A percentile compares a stretch with the other conserved stretches of the same genome.
phyloP scores from a whole-genome alignment of 2,797 vertebrate species.

The Calcarius lapponicus region DNA sequence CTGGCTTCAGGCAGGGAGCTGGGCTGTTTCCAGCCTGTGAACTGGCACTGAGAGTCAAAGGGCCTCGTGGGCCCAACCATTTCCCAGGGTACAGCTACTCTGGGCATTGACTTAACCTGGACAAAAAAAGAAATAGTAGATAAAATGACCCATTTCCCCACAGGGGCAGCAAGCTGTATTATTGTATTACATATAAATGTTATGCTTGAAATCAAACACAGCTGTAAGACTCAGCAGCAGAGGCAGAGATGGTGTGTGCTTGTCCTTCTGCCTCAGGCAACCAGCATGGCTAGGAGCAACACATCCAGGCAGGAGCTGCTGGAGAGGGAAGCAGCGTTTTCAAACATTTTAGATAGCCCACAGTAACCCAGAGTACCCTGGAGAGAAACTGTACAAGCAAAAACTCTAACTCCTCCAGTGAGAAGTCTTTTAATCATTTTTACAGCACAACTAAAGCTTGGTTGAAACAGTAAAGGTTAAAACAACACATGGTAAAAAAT shows the following conservation, averaged over 20 bases:
- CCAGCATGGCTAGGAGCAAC: background rate
- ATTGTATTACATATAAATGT: background rate
- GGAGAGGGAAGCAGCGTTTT: background rate
- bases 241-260: rapidly evolving
- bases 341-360: background rate
- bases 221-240: rapidly evolving
- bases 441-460: background rate
- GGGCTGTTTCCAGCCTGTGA: background rate
- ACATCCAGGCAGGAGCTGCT: background rate
- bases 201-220: background rate
- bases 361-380: background rate
- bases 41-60: background rate
- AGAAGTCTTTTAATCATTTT: background rate
- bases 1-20: background rate
- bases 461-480: background rate
- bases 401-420: background rate
- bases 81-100: background rate
- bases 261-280: background rate
- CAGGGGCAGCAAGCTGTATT: background rate
- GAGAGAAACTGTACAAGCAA: background rate
- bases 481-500: slow-evolving; percentile 1
- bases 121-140: background rate
- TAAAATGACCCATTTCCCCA: background rate
- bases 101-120: background rate
- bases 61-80: rapidly evolving